These are phyloP conservation scores for Drosophila limbata DNA, from an alignment of 2,888 invertebrate genomes.

Conservation along the genomic window DNA sequence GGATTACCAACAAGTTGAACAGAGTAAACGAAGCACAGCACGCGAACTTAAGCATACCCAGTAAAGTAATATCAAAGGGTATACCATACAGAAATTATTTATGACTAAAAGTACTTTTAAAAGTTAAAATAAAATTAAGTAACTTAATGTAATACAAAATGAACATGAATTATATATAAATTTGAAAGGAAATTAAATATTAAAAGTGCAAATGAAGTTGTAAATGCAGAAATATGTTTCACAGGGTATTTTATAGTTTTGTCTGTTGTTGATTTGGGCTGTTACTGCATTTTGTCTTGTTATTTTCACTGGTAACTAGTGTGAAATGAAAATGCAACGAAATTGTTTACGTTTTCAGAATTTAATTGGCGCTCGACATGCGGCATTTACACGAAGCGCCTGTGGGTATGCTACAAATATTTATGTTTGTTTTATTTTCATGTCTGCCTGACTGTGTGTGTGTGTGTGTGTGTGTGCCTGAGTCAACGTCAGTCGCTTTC, in stretches of 20 bases:
- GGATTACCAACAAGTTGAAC: slow-evolving; percentile 68
- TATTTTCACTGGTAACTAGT: slow-evolving; percentile 59
- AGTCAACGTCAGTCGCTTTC: slow-evolving; percentile 27
- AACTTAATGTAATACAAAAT: too few relatives aligned
- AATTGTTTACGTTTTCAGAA: slow-evolving; percentile 68
- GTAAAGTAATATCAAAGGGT: not conserved
- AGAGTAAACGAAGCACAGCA: slow-evolving; percentile 49
- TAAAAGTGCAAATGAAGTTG: not conserved
- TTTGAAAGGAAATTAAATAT: too few relatives aligned
- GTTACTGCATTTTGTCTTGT: slow-evolving; percentile 34
- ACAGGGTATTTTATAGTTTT: slow-evolving; percentile 17
- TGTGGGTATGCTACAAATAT: slow-evolving; percentile 69
- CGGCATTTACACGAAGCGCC: slow-evolving; percentile 57
- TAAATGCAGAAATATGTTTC: not conserved
- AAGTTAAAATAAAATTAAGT: too few relatives aligned
- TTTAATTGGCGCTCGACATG: slow-evolving; percentile 77
- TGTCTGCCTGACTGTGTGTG: slow-evolving; percentile 4
- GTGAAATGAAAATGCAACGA: slow-evolving; percentile 71
- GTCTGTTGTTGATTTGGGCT: not conserved
- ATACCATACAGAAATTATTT: not conserved
- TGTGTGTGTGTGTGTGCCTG: slow-evolving; percentile 28
- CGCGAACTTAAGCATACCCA: slow-evolving; percentile 51
- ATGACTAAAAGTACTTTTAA: not conserved
- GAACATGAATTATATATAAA: too few relatives aligned
- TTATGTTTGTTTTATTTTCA: slow-evolving; percentile 62